phyloP scores from a whole-genome alignment of 2,797 vertebrate species.

The Peromyscus attwateri region DNA sequence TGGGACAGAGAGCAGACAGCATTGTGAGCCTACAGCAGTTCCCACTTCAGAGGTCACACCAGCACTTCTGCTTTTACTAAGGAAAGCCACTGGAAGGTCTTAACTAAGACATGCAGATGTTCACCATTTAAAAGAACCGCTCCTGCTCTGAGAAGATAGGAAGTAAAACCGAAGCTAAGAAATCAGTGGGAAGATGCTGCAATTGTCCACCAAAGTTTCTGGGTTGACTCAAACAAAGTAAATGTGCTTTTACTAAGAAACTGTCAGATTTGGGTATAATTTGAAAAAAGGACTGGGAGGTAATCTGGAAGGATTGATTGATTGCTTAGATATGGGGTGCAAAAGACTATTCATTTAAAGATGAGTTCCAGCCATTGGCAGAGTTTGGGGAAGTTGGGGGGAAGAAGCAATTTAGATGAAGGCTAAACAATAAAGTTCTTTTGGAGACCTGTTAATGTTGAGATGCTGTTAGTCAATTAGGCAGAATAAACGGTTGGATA shows the following conservation, averaged over 20 bases:
- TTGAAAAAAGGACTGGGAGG: not conserved
- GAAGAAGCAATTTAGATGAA: not conserved
- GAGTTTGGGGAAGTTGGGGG: not conserved
- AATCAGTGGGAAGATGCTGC: not conserved
- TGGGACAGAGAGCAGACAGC: not conserved
- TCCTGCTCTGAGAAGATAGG: not conserved
- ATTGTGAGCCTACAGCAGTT: not conserved
- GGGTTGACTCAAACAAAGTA: not conserved
- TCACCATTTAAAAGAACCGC: not conserved
- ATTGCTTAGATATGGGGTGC: not conserved
- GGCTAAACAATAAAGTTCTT: not conserved
- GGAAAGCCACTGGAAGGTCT: not conserved
- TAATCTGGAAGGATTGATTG: not conserved
- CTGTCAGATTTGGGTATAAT: not conserved
- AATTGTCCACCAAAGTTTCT: not conserved
- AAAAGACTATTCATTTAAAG: not conserved
- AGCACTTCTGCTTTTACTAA: not conserved
- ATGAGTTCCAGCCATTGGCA: not conserved
- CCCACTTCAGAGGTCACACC: no score
- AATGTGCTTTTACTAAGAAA: not conserved
- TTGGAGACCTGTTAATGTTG: not conserved
- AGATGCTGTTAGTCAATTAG: not conserved
- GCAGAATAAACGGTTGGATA: not conserved
- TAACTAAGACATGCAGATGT: not conserved
- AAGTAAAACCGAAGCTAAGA: not conserved